phyloP scores from a whole-genome alignment of 2,888 invertebrate genomes.

The Chloroclysta siterata region DNA sequence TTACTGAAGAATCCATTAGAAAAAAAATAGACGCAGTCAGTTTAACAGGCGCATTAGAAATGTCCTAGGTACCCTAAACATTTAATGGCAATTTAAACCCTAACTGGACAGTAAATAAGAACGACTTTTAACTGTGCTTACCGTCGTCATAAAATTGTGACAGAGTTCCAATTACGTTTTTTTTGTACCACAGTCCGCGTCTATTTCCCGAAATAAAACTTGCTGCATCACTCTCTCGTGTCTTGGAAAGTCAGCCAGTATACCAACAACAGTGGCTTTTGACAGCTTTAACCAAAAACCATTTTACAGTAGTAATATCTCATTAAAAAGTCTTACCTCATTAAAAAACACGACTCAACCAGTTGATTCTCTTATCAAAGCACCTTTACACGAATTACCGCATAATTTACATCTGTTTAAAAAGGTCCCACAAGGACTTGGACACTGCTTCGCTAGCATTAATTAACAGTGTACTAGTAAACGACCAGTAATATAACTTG shows the following conservation, averaged over 20 bases:
- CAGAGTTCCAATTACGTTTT: too few relatives aligned
- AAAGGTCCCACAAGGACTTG: constrained; percentile 33
- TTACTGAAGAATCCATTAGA: too few relatives aligned
- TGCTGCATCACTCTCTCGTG: too few relatives aligned
- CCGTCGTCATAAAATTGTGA: too few relatives aligned
- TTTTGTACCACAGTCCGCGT: too few relatives aligned
- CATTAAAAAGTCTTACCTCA: constrained; percentile 2
- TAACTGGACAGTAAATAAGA: too few relatives aligned
- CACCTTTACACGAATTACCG: constrained; percentile 37
- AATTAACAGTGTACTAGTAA: constrained; percentile 17
- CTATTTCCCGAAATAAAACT: too few relatives aligned
- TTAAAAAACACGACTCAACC: constrained; percentile 25
- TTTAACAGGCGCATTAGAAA: too few relatives aligned
- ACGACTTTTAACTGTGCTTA: too few relatives aligned
- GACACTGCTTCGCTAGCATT: constrained; percentile 35
- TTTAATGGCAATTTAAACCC: too few relatives aligned
- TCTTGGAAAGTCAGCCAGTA: not conserved
- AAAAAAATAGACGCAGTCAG: too few relatives aligned
- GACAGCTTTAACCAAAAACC: not conserved
- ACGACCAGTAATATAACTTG: constrained; percentile 21
- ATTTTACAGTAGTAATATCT: not conserved
- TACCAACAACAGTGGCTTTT: not conserved
- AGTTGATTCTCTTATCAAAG: constrained; percentile 23
- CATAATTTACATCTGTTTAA: constrained; percentile 35
- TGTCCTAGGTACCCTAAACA: too few relatives aligned